These are phyloP conservation scores for Tiaroga cobitis DNA, from an alignment of 2,797 vertebrate species.

Conservation along the genomic window DNA sequence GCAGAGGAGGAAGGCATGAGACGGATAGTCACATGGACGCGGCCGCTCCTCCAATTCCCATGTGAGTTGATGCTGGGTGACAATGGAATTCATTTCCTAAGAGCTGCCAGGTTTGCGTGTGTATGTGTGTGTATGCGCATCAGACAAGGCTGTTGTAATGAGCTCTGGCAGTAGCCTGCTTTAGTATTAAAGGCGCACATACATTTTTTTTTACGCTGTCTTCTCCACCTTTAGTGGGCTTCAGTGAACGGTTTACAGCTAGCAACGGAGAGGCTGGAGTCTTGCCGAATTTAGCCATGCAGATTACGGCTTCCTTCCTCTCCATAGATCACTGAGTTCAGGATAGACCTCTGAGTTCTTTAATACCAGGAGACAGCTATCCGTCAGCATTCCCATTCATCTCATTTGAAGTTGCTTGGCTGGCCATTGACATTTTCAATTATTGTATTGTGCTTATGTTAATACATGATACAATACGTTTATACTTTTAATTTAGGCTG, in stretches of 20 bases:
- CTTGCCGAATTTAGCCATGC: constrained; percentile 54
- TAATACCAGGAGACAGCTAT: not conserved
- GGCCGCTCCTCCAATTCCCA: constrained; percentile 58
- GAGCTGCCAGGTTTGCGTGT: constrained; percentile 50
- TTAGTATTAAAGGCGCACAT: constrained; percentile 69
- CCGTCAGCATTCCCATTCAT: not conserved
- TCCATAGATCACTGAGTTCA: not conserved
- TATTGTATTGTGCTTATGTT: not conserved
- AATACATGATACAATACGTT: not conserved
- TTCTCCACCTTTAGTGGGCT: constrained; percentile 40
- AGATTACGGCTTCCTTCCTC: constrained; percentile 59
- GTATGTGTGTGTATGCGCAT: constrained; percentile 34
- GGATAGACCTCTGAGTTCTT: not conserved
- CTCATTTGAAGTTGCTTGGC: not conserved
- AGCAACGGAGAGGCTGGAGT: constrained; percentile 40
- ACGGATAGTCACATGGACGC: constrained; percentile 62
- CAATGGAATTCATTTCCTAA: constrained; percentile 66
- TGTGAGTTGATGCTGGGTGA: constrained; percentile 61
- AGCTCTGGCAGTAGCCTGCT: constrained; percentile 63
- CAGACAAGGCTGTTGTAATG: constrained; percentile 64
- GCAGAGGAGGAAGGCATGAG: constrained; percentile 47
- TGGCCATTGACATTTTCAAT: not conserved
- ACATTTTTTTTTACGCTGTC: not conserved
- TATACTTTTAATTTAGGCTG: not conserved
- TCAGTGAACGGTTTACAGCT: constrained; percentile 73